phyloP scores from a whole-genome alignment of 2,113 vertebrate genomes.

The Psittacus erithacus region DNA sequence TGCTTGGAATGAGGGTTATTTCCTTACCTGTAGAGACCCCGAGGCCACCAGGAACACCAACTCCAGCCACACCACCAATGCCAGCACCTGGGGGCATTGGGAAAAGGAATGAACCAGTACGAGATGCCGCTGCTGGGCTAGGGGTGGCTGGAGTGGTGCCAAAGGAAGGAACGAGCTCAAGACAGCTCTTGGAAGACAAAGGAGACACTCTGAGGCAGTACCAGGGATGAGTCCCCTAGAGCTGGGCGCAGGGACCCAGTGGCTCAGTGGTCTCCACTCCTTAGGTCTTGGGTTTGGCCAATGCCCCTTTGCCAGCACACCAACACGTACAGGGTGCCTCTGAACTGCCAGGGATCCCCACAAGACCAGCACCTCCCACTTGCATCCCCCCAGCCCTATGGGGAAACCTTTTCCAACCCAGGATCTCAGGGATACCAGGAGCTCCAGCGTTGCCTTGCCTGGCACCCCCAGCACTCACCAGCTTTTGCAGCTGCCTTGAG shows the following conservation, averaged over 20 bases:
- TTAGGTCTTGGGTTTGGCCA: not conserved
- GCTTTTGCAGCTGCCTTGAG: slow-evolving; percentile 79
- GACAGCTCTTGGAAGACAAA: not conserved
- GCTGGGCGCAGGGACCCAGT: not conserved
- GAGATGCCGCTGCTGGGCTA: not conserved
- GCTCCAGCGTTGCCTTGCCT: too few species aligned
- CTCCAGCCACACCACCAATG: slow-evolving; percentile 27
- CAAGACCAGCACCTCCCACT: not conserved
- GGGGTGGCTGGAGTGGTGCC: fast-evolving
- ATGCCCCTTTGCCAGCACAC: not conserved
- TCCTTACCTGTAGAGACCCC: slow-evolving; percentile 72
- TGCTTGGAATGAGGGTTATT: not conserved
- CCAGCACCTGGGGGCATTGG: slow-evolving; percentile 39
- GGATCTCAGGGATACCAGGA: not conserved
- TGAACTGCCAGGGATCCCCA: not conserved
- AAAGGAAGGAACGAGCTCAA: not conserved
- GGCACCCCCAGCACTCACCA: slow-evolving; percentile 53
- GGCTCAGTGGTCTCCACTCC: not conserved
- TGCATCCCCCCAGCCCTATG: not conserved
- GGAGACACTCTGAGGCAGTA: not conserved
- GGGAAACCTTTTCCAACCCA: not conserved
- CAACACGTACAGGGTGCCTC: not conserved
- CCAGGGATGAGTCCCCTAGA: not conserved
- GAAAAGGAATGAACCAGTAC: not conserved
- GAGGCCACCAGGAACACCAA: slow-evolving; percentile 43